Evolutionary conservation across 2,888 invertebrate genomes (phyloP).

Genomic region (Brachyptera risi): DNA sequence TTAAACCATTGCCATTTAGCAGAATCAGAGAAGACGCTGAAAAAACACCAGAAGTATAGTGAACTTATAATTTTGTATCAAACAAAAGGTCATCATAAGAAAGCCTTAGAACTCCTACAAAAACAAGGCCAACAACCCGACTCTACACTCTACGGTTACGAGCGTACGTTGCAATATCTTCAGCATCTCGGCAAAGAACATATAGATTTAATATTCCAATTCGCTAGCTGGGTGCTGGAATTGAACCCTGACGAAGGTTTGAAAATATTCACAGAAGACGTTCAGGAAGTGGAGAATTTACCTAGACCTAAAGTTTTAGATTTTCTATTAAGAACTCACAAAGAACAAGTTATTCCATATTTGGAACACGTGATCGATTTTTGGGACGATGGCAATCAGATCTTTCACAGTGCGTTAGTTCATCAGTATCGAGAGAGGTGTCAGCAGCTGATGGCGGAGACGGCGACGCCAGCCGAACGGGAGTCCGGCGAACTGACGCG

Average conservation of each 20-base stretch:
- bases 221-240: conserved; percentile 87
- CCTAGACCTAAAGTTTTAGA: conserved; percentile 86
- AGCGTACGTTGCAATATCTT: conserved; percentile 84
- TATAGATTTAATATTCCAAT: conserved; percentile 86
- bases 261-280: conserved; percentile 81
- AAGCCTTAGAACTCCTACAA: conserved; percentile 83
- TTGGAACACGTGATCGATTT: conserved; percentile 88
- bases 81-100: conserved; percentile 86
- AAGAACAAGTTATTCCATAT: conserved; percentile 81
- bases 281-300: conserved; percentile 81
- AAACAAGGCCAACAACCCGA: conserved; percentile 71
- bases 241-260: conserved; percentile 86
- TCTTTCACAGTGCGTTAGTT: conserved; percentile 88
- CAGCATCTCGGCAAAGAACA: conserved; percentile 81
- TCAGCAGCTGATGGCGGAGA: conserved; percentile 35
- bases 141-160: conserved; percentile 72
- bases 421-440: conserved; percentile 81
- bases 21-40: conserved; percentile 86
- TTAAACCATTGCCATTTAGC: conserved; percentile 89
- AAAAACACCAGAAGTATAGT: conserved; percentile 81
- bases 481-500: conserved; percentile 53
- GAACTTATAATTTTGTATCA: conserved; percentile 95
- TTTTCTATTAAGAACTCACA: conserved; percentile 78
- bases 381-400: conserved; percentile 80
- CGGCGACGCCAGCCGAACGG: conserved; percentile 45